phyloP scores from a whole-genome alignment of 2,113 vertebrate species.

The Panthera uncia region DNA sequence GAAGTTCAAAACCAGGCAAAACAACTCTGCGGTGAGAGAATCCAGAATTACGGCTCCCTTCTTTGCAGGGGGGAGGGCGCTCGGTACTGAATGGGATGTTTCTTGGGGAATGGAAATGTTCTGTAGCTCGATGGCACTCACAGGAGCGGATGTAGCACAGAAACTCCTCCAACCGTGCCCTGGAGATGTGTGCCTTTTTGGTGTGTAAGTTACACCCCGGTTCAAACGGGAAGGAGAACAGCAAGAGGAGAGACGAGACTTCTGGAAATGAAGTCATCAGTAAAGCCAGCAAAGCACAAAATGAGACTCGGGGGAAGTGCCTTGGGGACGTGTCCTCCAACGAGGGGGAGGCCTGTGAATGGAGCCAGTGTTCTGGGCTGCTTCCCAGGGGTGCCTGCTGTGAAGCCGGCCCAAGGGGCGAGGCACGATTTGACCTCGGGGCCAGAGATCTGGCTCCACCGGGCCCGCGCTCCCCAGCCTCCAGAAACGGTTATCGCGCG shows the following conservation, averaged over 20 bases:
- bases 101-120: not conserved
- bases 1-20: conserved; percentile 19
- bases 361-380: not conserved
- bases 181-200: not conserved
- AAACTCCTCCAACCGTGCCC: not conserved
- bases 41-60: not conserved
- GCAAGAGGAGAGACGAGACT: not conserved
- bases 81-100: not conserved
- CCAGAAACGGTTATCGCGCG: conserved; percentile 69
- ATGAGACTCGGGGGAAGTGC: not conserved
- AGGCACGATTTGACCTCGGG: conserved; percentile 1
- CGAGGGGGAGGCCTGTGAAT: not conserved
- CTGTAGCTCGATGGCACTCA: not conserved
- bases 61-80: not conserved
- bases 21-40: not conserved
- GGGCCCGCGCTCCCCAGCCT: not conserved
- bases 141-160: not conserved
- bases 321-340: not conserved
- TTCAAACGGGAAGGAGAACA: not conserved
- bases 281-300: conserved; percentile 8
- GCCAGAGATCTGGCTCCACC: not conserved
- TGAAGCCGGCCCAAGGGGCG: not conserved
- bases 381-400: not conserved
- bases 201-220: not conserved
- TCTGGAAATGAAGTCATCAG: conserved; percentile 23